Evolutionary conservation across 2,113 vertebrate species (phyloP), one percentile per base, ranked within the genome.

Genomic region (Marmota flaviventris): DNA sequence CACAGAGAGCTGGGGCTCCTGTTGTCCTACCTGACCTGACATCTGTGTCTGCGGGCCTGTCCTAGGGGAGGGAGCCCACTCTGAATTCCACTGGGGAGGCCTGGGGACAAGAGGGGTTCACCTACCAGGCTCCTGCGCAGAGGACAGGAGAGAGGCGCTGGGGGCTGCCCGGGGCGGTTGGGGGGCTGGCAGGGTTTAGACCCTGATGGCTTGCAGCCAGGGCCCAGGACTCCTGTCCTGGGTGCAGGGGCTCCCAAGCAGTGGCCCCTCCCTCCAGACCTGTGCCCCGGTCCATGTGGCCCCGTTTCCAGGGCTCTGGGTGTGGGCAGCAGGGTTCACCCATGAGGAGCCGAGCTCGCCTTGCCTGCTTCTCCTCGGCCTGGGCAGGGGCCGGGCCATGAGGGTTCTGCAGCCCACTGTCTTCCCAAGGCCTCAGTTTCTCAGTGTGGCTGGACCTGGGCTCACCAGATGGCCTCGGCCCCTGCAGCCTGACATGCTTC

Each of bases 261-360:
- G 63, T 16, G 51, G 13, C 13, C 13, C 51, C 51, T 53, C 29
- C 29, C 12, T 65, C 32, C 56, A 4, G 45, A 27, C 27, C 45
- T 51, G 17, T 7, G 4, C 48, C 48, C 22, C n/a, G 4, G 4
- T 5, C 42, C 39, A 18, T 2, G 0, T 3, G 18, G 61, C 18
- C 32, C 69, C 10, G 5, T 58, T 37, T 32, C 61, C 79, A 32
- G 83, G 61, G 29, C 37, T 77, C 75, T 25, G 53, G 1, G 72
- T 58, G 56, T 58, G 18, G 48, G 34, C 37, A 75, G 37, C 48
- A 37, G 75, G 4, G 0, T 27, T 58, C 5, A 1, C 79, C 0
- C 0, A 1, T 0, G 39, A 13, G 22, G 72, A n/a, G 20, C 56
- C 7, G 18, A 4, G 8, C 2, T 48, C 7, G 22, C 16, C 39